Conservation (phyloP, 2,797 vertebrate species). For the Smutsia gigantea region DNA sequence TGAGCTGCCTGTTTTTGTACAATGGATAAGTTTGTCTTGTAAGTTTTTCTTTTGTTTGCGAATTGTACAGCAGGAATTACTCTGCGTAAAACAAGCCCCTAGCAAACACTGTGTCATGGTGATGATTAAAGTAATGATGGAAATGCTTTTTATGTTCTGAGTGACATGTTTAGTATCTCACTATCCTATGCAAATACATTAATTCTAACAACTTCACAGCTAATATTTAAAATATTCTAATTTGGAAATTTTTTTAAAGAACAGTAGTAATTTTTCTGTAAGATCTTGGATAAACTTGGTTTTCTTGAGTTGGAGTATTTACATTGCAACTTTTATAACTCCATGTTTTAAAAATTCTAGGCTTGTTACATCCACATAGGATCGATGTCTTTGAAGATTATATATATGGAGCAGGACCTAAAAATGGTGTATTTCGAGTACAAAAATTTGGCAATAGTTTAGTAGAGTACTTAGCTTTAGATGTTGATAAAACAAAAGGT, state of each 20-base stretch:
- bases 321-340: neutral
- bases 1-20: neutral
- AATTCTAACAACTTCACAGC: neutral
- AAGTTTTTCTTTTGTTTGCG: neutral
- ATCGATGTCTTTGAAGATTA: slow-evolving; percentile 99
- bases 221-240: slow-evolving; percentile 18
- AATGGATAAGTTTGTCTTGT: neutral
- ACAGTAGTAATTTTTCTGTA: neutral
- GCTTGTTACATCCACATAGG: slow-evolving; percentile 95
- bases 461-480: slow-evolving; percentile 91
- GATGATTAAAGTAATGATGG: neutral
- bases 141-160: neutral
- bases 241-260: neutral
- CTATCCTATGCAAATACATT: neutral
- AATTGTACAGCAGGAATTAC: neutral
- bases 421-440: slow-evolving; percentile 95
- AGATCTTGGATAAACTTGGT: neutral
- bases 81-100: neutral
- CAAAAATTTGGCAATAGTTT: slow-evolving; percentile 94
- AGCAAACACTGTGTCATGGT: neutral
- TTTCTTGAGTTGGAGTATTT: neutral
- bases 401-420: slow-evolving; percentile 96
- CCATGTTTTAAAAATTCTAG: slow-evolving; percentile 84
- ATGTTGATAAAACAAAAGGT: slow-evolving; percentile 95
- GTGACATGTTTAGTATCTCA: neutral